A percentile compares a stretch with the other conserved stretches of the same genome.
Evolutionary conservation across 2,888 invertebrate genomes (phyloP).

Genomic region (Cerastoderma edule): DNA sequence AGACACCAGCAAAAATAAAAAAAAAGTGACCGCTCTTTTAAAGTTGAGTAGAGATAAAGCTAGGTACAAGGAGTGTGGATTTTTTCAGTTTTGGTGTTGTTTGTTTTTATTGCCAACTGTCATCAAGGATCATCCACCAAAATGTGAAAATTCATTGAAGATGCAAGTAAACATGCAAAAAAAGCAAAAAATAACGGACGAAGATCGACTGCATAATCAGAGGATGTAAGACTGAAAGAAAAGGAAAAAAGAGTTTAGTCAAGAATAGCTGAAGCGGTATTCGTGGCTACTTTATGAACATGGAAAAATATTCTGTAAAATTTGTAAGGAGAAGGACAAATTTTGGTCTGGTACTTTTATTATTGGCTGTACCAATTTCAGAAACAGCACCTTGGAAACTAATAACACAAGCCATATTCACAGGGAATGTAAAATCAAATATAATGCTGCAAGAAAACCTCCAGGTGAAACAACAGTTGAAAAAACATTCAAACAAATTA

Average conservation of each 20-base stretch:
- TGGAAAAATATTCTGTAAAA: neutral
- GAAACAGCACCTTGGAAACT: neutral
- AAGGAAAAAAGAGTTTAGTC: slow-evolving; percentile 6
- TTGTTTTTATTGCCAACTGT: too few relatives aligned
- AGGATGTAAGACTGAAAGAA: slow-evolving; percentile 7
- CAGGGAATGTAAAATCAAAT: neutral
- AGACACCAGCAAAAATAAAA: too few relatives aligned
- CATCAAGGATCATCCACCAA: too few relatives aligned
- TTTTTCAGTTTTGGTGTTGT: too few relatives aligned
- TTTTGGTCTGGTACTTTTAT: neutral
- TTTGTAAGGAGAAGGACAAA: neutral
- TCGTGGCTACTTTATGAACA: slow-evolving; percentile 3
- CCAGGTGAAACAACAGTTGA: slow-evolving; percentile 1
- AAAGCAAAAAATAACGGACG: neutral
- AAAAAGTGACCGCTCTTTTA: too few relatives aligned
- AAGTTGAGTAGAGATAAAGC: too few relatives aligned
- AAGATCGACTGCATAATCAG: neutral
- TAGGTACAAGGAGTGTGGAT: too few relatives aligned
- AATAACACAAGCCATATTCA: neutral
- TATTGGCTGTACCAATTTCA: slow-evolving; percentile 10
- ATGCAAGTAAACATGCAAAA: neutral
- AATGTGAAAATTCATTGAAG: slow-evolving; percentile 10
- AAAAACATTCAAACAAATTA: neutral
- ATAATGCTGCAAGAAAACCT: neutral
- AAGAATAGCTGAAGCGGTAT: neutral